Evolutionary conservation across 1,140 invertebrate species (phyloP).

Genomic region (Zaprionus africanus): DNA sequence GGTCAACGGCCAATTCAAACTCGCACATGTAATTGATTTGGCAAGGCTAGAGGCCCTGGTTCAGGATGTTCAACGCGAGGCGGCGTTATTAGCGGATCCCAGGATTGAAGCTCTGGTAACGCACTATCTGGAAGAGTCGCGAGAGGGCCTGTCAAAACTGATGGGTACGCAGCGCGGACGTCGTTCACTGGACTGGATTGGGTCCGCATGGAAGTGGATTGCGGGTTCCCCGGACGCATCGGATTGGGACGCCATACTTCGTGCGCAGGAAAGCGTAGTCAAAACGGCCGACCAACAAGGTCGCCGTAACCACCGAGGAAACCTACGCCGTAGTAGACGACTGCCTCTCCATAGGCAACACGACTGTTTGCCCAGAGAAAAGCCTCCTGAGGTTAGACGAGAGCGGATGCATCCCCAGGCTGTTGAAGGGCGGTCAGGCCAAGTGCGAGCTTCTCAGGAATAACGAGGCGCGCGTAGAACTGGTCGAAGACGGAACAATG

Average conservation of each 20-base stretch:
- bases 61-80: background rate
- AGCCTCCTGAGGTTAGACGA: too few relatives aligned
- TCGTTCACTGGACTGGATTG: conserved; percentile 8
- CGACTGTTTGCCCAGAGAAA: too few relatives aligned
- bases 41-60: background rate
- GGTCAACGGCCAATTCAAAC: background rate
- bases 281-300: background rate
- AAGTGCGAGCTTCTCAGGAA: too few relatives aligned
- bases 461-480: too few relatives aligned
- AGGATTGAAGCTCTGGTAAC: background rate
- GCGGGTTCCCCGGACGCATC: conserved; percentile 10
- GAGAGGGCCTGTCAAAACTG: background rate
- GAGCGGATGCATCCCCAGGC: too few relatives aligned
- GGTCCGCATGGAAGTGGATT: conserved; percentile 16
- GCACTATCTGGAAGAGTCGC: background rate
- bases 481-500: too few relatives aligned
- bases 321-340: background rate
- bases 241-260: conserved; percentile 6
- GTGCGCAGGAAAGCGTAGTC: background rate
- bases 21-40: background rate
- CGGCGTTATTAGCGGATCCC: background rate
- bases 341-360: too few relatives aligned
- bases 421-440: too few relatives aligned
- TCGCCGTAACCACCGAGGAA: background rate
- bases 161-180: background rate